Evolutionary conservation across 1,140 invertebrate genomes (phyloP).

Genomic region (Periplaneta americana): DNA sequence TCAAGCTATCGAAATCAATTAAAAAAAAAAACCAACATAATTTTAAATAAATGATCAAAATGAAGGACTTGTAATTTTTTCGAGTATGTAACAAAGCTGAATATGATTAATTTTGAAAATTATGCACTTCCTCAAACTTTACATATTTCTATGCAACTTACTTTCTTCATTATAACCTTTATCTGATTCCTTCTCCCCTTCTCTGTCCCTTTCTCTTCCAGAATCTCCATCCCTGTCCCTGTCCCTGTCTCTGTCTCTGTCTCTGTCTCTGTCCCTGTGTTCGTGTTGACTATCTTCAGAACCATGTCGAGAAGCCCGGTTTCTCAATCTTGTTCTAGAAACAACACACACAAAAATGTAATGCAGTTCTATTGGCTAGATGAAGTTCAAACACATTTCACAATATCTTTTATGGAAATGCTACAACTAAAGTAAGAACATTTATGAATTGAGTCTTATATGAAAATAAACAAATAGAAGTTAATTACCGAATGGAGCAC

Average conservation of each 20-base stretch:
- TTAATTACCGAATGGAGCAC: neutral
- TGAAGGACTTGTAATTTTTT: too few relatives aligned
- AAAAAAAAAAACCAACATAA: too few relatives aligned
- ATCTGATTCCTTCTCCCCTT: neutral
- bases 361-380: neutral
- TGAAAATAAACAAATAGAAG: too few relatives aligned
- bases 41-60: too few relatives aligned
- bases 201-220: neutral
- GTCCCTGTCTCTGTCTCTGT: too few relatives aligned
- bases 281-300: neutral
- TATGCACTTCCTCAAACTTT: too few relatives aligned
- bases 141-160: too few relatives aligned
- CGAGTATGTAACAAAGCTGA: too few relatives aligned
- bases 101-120: too few relatives aligned
- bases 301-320: neutral
- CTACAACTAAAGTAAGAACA: too few relatives aligned
- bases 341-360: neutral
- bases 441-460: too few relatives aligned
- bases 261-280: neutral
- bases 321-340: slow-evolving; percentile 1
- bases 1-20: too few relatives aligned
- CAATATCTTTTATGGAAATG: neutral
- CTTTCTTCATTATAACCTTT: neutral
- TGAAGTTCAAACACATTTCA: neutral
- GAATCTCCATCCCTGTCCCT: neutral